Evolutionary conservation across 1,140 invertebrate species (phyloP), one percentile per base, ranked within the genome.

Genomic region (Pentalonia nigronervosa): DNA sequence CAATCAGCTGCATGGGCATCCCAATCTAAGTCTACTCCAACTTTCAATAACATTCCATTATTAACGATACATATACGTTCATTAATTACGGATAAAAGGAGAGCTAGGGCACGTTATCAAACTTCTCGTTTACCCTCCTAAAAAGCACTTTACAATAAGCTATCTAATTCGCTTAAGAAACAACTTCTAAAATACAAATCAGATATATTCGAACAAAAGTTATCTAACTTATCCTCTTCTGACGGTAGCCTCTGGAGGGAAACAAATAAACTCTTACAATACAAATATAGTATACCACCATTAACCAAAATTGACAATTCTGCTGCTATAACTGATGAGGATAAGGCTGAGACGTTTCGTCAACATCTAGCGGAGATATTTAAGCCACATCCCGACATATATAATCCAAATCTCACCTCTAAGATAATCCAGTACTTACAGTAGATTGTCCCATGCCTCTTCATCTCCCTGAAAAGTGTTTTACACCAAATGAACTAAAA

Each of bases 1-100:
- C 36, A 84, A 84, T 21, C 36, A 95, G 96, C 41, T 7, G 81
- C 81, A 17, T 84, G 81, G 81, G 81, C 14, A 14, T 84, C 41
- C 17, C 81, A 84, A 21, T 41, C 81, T 21, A 84, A 84, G 41
- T 45, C 36, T 45, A 84, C 36, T 84, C 20, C 81, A 41, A 9
- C 4, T 8, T 23, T 36, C 20, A 17, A 17, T 45, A 34, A 21
- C 41, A 84, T 14, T 34, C 36, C 34, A 7, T 84, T 84, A 21
- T 21, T 84, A 3, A 36, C 36, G 20, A 36, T 41, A 45, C 81
- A 45, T 21, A 41, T 84, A 84, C 67, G 67, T 30, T 76, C 67
- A 14, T 17, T 84, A 41, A 84, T 84, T 41, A 21, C 41, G 41
- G 81, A 84, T 41, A 84, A 84, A 84, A 84, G 34, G 67, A 34